phyloP scores from a whole-genome alignment of 2,797 vertebrate genomes.

The Coccyzus lansbergi region DNA sequence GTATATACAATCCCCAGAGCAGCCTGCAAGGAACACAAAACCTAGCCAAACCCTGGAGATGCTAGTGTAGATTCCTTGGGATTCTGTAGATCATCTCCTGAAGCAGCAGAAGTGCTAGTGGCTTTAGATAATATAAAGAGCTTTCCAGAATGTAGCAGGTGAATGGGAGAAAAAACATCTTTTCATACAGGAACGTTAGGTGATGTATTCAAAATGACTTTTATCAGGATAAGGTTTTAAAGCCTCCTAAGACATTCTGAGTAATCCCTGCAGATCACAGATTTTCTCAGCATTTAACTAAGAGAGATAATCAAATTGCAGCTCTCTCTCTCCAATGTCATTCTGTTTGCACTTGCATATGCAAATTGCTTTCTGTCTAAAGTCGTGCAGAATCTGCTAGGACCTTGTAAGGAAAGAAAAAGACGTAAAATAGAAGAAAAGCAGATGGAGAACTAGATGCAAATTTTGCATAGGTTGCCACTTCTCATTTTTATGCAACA shows the following conservation, averaged over 20 bases:
- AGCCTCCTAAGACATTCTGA: not conserved
- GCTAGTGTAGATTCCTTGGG: slow-evolving; percentile 46
- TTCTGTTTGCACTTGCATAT: slow-evolving; percentile 16
- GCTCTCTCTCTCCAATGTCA: not conserved
- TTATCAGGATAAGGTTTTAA: slow-evolving; percentile 32
- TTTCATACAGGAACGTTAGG: not conserved
- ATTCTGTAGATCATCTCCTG: slow-evolving; percentile 50
- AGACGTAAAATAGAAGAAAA: slow-evolving; percentile 10
- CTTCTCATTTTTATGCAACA: slow-evolving; percentile 16
- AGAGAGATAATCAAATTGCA: not conserved
- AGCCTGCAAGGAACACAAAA: slow-evolving; percentile 16
- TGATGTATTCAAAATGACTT: slow-evolving; percentile 12
- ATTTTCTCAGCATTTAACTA: slow-evolving; percentile 44
- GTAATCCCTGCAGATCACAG: slow-evolving; percentile 28
- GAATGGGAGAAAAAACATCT: not conserved
- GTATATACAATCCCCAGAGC: slow-evolving; percentile 37
- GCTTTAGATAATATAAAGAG: not conserved
- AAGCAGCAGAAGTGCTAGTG: slow-evolving; percentile 26
- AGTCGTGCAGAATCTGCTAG: not conserved
- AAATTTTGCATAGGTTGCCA: slow-evolving; percentile 24
- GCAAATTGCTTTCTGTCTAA: slow-evolving; percentile 22
- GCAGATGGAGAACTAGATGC: slow-evolving; percentile 30
- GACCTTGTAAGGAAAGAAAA: not conserved
- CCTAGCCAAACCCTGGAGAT: slow-evolving; percentile 23
- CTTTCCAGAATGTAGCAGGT: not conserved